Evolutionary conservation across 2,797 vertebrate species (phyloP), one percentile per base, ranked within the genome.

Genomic region (Lacerta bilineata): DNA sequence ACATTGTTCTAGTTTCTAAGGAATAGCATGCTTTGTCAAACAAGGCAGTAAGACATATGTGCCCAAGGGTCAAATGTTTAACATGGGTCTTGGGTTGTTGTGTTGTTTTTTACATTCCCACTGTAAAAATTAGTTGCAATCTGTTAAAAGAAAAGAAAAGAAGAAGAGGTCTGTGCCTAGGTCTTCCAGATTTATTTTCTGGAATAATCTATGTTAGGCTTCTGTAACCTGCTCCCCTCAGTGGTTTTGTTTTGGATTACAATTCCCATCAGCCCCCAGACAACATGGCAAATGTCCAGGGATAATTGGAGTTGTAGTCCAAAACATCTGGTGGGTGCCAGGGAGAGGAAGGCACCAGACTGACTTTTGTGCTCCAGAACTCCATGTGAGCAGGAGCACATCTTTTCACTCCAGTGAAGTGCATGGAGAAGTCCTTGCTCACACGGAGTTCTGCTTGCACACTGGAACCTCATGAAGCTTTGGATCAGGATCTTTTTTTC

Each of bases 121-220:
- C 2, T 59, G 66, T 20, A 87, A 69, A 71, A 55, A 18, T 59
- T 36, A 39, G 39, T 46, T 81, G 29, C 55, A 66, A 25, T 83
- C 27, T 33, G 29, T 29, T 33, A 76, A 68, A 18, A 50, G 68
- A 50, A 0, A 50, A 50, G 13, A 50, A 10, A 13, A 50, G 46
- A 50, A 33, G n/a, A 20, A 78, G 18, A 78, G 7, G 25, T 77
- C 33, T 59, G 4, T 77, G 5, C 11, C 46, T 77, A 71, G 64
- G 41, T 84, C 82, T 84, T 79, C 66, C 10, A 84, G 33, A 88
- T 36, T 36, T 23, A 64, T 72, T 33, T 59, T 84, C 15, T 80
- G 39, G 20, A 64, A 64, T 64, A 4, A 64, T 64, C 61, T 64
- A 18, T 64, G 20, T 18, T 18, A 23, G 61, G 18, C 61, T 64